Conservation (phyloP, 1,140 invertebrate species). For the Drosophila mauritiana region DNA sequence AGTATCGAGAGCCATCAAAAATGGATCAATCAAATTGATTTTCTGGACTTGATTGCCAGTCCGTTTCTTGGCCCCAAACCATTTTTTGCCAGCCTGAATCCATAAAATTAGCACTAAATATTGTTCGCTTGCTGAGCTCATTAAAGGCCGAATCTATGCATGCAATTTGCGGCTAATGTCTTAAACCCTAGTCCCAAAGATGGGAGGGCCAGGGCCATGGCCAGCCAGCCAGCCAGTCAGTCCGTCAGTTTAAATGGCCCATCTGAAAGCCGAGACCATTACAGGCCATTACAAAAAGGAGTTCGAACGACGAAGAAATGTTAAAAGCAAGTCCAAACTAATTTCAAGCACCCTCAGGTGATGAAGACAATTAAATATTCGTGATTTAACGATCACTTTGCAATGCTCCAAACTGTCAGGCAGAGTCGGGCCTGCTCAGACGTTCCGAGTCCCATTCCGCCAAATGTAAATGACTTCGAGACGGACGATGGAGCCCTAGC, state of each 20-base stretch:
- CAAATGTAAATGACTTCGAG: slow-evolving; percentile 75
- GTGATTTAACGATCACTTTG: slow-evolving; percentile 85
- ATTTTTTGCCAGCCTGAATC: slow-evolving; percentile 35
- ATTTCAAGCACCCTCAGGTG: slow-evolving; percentile 84
- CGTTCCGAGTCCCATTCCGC: slow-evolving; percentile 58
- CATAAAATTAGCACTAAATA: slow-evolving; percentile 74
- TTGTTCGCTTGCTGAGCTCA: slow-evolving; percentile 45
- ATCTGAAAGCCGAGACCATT: slow-evolving; percentile 70
- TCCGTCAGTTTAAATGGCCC: slow-evolving; percentile 56
- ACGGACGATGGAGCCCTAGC: slow-evolving; percentile 68
- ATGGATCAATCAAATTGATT: slow-evolving; percentile 8
- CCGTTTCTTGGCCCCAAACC: slow-evolving; percentile 37
- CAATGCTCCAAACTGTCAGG: slow-evolving; percentile 81
- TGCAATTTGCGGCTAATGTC: slow-evolving; percentile 60
- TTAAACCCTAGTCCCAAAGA: slow-evolving; percentile 38
- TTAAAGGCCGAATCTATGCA: slow-evolving; percentile 77
- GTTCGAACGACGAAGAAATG: slow-evolving; percentile 69
- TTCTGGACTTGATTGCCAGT: slow-evolving; percentile 32
- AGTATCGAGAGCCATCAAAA: background rate
- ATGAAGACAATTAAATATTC: slow-evolving; percentile 85
- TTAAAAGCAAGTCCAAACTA: slow-evolving; percentile 79
- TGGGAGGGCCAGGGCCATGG: slow-evolving; percentile 15
- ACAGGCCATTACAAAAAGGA: slow-evolving; percentile 64
- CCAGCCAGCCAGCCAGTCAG: slow-evolving; percentile 14
- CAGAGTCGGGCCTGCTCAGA: slow-evolving; percentile 24